A percentile compares a stretch with the other conserved stretches of the same genome.
phyloP scores from a whole-genome alignment of 2,888 invertebrate genomes.

The Helleia helle region DNA sequence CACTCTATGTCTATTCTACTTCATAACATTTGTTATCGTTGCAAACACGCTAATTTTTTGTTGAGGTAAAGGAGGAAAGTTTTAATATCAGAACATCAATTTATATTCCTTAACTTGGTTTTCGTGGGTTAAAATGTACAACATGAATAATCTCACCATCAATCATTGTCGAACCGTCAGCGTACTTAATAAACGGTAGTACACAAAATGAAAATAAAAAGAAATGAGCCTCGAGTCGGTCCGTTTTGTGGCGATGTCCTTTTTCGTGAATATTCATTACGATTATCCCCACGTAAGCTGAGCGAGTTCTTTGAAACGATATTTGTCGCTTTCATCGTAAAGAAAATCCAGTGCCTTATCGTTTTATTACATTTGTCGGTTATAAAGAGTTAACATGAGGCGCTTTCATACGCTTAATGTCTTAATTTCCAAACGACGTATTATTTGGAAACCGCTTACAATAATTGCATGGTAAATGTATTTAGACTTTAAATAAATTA shows the following conservation, averaged over 20 bases:
- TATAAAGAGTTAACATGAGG: conserved; percentile 16
- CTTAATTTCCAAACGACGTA: conserved; percentile 1
- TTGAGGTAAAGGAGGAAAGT: neutral
- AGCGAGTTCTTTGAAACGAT: conserved; percentile 19
- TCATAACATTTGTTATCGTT: neutral
- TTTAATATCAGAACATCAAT: neutral
- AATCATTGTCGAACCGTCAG: conserved; percentile 5
- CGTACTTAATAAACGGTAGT: conserved; percentile 6
- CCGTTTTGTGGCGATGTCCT: neutral
- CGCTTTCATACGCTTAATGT: conserved; percentile 22
- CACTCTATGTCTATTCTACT: neutral
- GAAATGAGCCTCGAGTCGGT: conserved; percentile 1
- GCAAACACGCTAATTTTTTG: neutral
- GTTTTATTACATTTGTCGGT: conserved; percentile 20
- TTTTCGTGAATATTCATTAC: conserved; percentile 24
- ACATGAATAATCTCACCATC: conserved; percentile 5
- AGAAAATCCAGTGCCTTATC: conserved; percentile 24
- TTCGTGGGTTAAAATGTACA: neutral
- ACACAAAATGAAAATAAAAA: conserved; percentile 5
- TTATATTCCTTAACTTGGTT: neutral
- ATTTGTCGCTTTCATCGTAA: conserved; percentile 18
- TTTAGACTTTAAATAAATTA: neutral
- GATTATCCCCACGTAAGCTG: conserved; percentile 20
- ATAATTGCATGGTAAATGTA: conserved; percentile 4
- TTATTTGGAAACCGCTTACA: conserved; percentile 5